Evolutionary conservation across 1,140 invertebrate genomes (phyloP), one percentile per base, ranked within the genome.

Genomic region (Drosophila baimaii): DNA sequence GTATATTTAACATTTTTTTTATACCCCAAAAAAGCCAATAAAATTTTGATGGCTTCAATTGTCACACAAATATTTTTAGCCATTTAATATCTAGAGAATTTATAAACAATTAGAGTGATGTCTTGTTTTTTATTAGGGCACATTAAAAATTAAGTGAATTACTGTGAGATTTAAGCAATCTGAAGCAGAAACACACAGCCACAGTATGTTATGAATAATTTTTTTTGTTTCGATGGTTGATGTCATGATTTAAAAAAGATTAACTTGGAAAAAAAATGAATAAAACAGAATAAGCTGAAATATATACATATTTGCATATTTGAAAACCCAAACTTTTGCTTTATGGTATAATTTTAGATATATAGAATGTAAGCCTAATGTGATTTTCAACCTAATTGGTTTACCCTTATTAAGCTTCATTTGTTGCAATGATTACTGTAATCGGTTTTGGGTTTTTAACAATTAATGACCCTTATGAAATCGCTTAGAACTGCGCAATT

Each of bases 401-500:
- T 7, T 27, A 7, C n/a, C 47, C n/a, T 8, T 19, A 29, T 31
- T 17, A 27, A 51, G 2, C 6, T 23, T 19, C 31, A 9, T 44
- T 37, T 33, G 31, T 47, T 1, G 2, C 12, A 7, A 39, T 23
- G 21, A 31, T 66, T 39, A 39, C 13, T 19, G 44, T 31, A 71
- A 74, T 51, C 39, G 25, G 19, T 43, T 57, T 33, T 13, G 33
- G 27, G 29, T 33, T 41, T 43, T 25, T 13, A 27, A 17, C 21
- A 65, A 65, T 70, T 82, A 79, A 68, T 68, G 69, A 33, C 54
- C 52, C 44, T 84, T 84, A 57, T 55, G 52, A 66, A 73, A 82
- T 52, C 47, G 44, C 8, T 39, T 29, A 41, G 33, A 75, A 85
- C 62, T 78, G 69, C 80, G 56, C 69, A 73, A 64, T 19, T 33